phyloP scores from a whole-genome alignment of 1,140 invertebrate species.

The Drosophila tsacasi region DNA sequence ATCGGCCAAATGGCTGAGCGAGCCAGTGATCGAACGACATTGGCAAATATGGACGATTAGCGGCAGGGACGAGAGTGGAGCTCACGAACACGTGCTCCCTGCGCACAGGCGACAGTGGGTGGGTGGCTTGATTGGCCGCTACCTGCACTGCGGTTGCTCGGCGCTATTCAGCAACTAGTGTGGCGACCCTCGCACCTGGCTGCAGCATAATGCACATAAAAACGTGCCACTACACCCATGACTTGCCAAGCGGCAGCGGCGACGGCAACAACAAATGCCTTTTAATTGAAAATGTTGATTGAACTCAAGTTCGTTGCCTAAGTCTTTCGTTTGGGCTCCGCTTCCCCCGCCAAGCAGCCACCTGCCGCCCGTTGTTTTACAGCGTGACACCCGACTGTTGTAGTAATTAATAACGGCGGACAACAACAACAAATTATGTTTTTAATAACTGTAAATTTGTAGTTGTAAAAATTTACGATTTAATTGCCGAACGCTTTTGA shows the following conservation, averaged over 20 bases:
- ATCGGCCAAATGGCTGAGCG: slow-evolving; percentile 42
- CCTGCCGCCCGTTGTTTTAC: slow-evolving; percentile 53
- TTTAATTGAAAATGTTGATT: slow-evolving; percentile 83
- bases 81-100: slow-evolving; percentile 31
- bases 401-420: slow-evolving; percentile 80
- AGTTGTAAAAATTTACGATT: slow-evolving; percentile 83
- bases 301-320: slow-evolving; percentile 81
- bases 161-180: slow-evolving; percentile 30
- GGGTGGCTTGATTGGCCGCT: slow-evolving; percentile 20
- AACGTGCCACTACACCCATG: slow-evolving; percentile 77
- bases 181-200: slow-evolving; percentile 56
- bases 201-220: slow-evolving; percentile 54
- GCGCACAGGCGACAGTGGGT: neutral
- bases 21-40: slow-evolving; percentile 67
- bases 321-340: slow-evolving; percentile 73
- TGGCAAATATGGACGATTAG: slow-evolving; percentile 80
- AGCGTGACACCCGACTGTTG: slow-evolving; percentile 80
- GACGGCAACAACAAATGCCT: slow-evolving; percentile 59
- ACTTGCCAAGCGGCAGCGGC: slow-evolving; percentile 55
- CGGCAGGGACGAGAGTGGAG: slow-evolving; percentile 39
- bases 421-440: slow-evolving; percentile 81
- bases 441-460: slow-evolving; percentile 84
- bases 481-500: slow-evolving; percentile 75
- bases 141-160: neutral
- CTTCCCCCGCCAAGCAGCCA: slow-evolving; percentile 1